These are phyloP conservation scores for Drosophila repleta DNA, from an alignment of 1,140 invertebrate species.

Conservation along the genomic window DNA sequence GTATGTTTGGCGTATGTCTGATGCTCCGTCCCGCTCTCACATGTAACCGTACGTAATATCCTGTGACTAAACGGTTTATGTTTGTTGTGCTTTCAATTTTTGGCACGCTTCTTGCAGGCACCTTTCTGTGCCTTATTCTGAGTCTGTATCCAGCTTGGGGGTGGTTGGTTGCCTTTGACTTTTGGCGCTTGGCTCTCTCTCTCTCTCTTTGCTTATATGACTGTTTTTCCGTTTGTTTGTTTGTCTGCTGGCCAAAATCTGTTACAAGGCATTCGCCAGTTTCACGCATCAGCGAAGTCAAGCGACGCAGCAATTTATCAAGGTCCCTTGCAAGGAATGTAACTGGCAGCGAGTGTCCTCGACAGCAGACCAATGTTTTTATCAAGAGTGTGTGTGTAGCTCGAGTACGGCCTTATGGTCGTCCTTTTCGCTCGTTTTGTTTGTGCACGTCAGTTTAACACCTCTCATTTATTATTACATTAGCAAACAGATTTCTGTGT, in stretches of 20 bases:
- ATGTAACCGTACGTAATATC: conserved; percentile 80
- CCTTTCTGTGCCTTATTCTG: conserved; percentile 44
- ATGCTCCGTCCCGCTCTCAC: conserved; percentile 34
- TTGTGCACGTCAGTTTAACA: conserved; percentile 69
- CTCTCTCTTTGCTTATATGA: conserved; percentile 35
- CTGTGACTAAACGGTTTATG: conserved; percentile 84
- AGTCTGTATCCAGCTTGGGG: conserved; percentile 37
- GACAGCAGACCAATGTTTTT: conserved; percentile 50
- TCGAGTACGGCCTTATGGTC: conserved; percentile 49
- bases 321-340: conserved; percentile 47
- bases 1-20: not conserved
- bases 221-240: conserved; percentile 27
- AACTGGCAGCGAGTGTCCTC: conserved; percentile 54
- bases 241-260: conserved; percentile 58
- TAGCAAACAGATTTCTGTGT: conserved; percentile 54
- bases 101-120: conserved; percentile 64
- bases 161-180: conserved; percentile 66
- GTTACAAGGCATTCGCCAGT: conserved; percentile 73
- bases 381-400: conserved; percentile 14
- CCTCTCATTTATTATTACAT: conserved; percentile 73
- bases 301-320: conserved; percentile 68
- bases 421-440: conserved; percentile 64
- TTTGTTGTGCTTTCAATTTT: conserved; percentile 83
- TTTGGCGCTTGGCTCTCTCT: conserved; percentile 27
- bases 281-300: conserved; percentile 59